phyloP scores from a whole-genome alignment of 1,140 invertebrate genomes.

The Drosophila nannoptera region DNA sequence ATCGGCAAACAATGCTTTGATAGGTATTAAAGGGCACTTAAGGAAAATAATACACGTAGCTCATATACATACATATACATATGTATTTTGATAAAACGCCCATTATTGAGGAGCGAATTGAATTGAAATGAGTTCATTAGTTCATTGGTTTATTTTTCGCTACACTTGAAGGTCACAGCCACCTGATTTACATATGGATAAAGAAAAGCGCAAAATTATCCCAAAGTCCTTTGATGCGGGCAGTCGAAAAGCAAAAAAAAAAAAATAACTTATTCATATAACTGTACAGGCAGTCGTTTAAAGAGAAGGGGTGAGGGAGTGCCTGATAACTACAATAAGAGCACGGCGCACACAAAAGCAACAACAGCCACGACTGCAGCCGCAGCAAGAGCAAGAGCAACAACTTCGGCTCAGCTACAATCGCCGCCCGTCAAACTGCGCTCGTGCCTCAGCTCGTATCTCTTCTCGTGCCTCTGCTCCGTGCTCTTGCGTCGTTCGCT shows the following conservation, averaged over 20 bases:
- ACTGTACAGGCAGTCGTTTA: no score
- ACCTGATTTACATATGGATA: not conserved
- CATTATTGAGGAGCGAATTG: not conserved
- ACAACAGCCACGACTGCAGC: not conserved
- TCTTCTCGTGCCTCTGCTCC: not conserved
- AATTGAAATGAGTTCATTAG: not conserved
- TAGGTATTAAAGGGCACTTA: not conserved
- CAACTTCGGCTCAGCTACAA: constrained; percentile 33
- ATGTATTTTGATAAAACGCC: constrained; percentile 1
- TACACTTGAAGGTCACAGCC: not conserved
- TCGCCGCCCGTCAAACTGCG: constrained; percentile 24
- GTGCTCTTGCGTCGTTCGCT: constrained; percentile 12
- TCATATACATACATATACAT: not conserved
- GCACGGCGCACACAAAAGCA: not conserved
- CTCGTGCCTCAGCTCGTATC: constrained; percentile 2
- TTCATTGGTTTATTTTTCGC: constrained; percentile 2
- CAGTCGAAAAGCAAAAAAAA: no score
- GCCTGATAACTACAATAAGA: not conserved
- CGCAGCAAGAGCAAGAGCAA: constrained; percentile 2
- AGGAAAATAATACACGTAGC: not conserved
- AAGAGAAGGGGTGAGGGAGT: not conserved
- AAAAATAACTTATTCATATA: not conserved
- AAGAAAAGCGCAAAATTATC: not conserved
- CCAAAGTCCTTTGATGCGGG: not conserved
- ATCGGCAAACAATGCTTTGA: no score